Base-by-base conservation (phyloP, 2,113 vertebrate genomes). In the Dendropsophus ebraccatus region DNA sequence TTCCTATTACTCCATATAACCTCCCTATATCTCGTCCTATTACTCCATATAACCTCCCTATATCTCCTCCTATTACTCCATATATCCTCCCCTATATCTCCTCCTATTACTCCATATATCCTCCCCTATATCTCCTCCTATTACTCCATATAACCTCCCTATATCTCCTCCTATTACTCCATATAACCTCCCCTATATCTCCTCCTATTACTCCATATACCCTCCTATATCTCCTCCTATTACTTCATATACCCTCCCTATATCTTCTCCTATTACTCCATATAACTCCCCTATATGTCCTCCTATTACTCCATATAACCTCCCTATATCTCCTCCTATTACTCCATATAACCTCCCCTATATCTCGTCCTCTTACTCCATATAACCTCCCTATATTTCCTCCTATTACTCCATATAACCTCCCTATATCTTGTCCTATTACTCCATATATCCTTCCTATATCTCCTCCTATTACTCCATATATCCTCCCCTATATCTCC, bases 1-100 rank as follows among this genome's bases (percentile, higher is more conserved):
- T n/a, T 60, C n/a, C 58, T 60, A 60, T 60, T 60, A 60, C 58
- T 60, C 58, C 58, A 60, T 60, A 60, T 60, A 60, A 60, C n/a
- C 7, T 58, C 58, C 10, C 41, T 41, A 60, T 60, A 60, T 25
- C 58, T 60, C 58, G 23, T 60, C 58, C n/a, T 60, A 60, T 60
- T 60, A 60, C 58, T 60, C 58, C 58, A 60, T 60, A 60, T 60
- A 60, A 60, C 58, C 23, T 28, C 58, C 58, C 58, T 60, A 25
- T 60, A 60, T 60, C n/a, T 60, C 23, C 58, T 25, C 58, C 58
- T 60, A 60, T 60, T 60, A 25, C 58, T 60, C 58, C 58, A 60
- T 60, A 60, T 60, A 60, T 25, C 58, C 23, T 28, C n/a, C 58
- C n/a, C n/a, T 60, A 60, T 60, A 60, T 60, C 58, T 60, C 23